Percentiles rank a stretch among this genome's conserved stretches.
Conservation (phyloP, 2,888 invertebrate genomes). For the Aporophyla nigra region DNA sequence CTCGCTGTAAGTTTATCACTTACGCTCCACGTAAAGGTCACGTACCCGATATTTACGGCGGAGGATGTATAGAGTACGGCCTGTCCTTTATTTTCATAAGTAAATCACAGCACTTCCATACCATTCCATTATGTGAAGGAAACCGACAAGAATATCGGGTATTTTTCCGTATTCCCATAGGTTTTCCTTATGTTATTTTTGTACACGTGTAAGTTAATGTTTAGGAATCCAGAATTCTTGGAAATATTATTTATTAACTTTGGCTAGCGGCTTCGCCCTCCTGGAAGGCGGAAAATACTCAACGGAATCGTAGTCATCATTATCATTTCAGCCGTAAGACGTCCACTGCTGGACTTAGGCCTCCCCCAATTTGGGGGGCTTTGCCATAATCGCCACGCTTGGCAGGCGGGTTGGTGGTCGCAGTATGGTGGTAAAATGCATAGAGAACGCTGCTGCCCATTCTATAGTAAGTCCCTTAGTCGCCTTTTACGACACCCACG, state of each 20-base stretch:
- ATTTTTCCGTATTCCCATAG: slow-evolving; percentile 17
- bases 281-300: too few relatives aligned
- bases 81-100: slow-evolving; percentile 60
- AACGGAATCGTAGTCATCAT: too few relatives aligned
- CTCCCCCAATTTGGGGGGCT: too few relatives aligned
- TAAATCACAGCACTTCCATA: slow-evolving; percentile 47
- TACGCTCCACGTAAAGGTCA: slow-evolving; percentile 47
- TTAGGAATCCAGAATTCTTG: neutral
- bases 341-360: too few relatives aligned
- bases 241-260: neutral
- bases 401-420: too few relatives aligned
- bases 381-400: too few relatives aligned
- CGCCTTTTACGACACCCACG: too few relatives aligned
- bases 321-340: too few relatives aligned
- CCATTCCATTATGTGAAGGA: slow-evolving; percentile 25
- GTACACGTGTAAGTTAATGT: slow-evolving; percentile 14
- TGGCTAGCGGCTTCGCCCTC: too few relatives aligned
- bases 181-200: slow-evolving; percentile 33
- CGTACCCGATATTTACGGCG: slow-evolving; percentile 61
- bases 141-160: slow-evolving; percentile 20
- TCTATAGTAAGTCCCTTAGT: too few relatives aligned
- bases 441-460: too few relatives aligned
- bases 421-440: too few relatives aligned
- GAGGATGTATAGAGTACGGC: slow-evolving; percentile 41
- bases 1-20: slow-evolving; percentile 4